Evolutionary conservation across 92 coral and sea anemone genomes (phyloP).

Genomic region (Pocillopora meandrina): DNA sequence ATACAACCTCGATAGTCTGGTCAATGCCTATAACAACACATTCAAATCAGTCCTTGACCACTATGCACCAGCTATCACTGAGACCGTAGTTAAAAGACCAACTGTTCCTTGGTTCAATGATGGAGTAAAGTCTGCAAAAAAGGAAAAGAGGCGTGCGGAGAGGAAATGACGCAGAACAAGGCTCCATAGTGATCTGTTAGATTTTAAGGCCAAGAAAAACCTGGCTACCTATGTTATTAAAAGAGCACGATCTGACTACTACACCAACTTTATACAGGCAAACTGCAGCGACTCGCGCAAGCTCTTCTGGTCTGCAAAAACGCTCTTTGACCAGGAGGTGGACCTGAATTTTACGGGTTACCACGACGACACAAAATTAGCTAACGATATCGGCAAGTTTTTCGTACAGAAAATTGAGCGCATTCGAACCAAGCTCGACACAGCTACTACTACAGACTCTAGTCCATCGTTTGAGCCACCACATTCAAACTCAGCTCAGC

Average conservation of each 20-base stretch:
- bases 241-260: slow-evolving; percentile 37
- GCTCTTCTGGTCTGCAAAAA: slow-evolving; percentile 60
- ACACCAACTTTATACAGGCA: slow-evolving; percentile 39
- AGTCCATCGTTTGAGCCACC: no score
- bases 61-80: slow-evolving; percentile 47
- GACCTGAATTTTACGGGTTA: slow-evolving; percentile 42
- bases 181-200: slow-evolving; percentile 33
- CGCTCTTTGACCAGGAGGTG: slow-evolving; percentile 42
- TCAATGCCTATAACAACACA: slow-evolving; percentile 26
- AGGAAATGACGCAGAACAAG: slow-evolving; percentile 50
- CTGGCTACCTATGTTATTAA: no score
- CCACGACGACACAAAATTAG: slow-evolving; percentile 26
- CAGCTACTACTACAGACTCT: background rate
- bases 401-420: slow-evolving; percentile 40
- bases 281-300: slow-evolving; percentile 54
- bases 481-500: no score
- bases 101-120: no score
- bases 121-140: no score
- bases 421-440: slow-evolving; percentile 42
- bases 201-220: slow-evolving; percentile 51
- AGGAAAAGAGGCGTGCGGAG: no score
- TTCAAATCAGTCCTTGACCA: slow-evolving; percentile 40
- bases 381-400: slow-evolving; percentile 28
- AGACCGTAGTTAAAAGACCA: no score
- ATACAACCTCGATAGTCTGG: slow-evolving; percentile 32